These are phyloP conservation scores for Lycaena phlaeas DNA, from an alignment of 2,888 invertebrate genomes.

Conservation along the genomic window DNA sequence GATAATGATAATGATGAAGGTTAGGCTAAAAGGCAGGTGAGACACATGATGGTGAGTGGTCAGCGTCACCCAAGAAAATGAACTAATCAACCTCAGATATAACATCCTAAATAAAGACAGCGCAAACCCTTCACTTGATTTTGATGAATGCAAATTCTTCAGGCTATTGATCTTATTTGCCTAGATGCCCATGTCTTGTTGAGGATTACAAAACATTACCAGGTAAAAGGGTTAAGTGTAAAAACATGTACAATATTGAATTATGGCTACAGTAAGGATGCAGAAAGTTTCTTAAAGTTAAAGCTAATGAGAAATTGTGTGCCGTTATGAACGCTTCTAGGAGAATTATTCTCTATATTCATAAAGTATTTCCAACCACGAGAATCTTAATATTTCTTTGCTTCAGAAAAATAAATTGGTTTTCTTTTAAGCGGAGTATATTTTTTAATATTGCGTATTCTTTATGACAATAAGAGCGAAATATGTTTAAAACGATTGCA, in stretches of 20 bases:
- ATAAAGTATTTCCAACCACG: conserved; percentile 7
- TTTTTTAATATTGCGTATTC: conserved; percentile 6
- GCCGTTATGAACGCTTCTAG: conserved; percentile 20
- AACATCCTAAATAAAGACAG: no score
- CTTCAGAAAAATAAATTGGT: conserved; percentile 7
- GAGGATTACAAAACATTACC: no score
- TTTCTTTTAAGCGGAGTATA: conserved; percentile 4
- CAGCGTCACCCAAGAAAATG: no score
- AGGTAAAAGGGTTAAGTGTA: neutral
- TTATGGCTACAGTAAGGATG: conserved; percentile 1
- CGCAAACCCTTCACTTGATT: no score
- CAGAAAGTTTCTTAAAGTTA: conserved; percentile 31
- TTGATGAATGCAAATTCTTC: no score
- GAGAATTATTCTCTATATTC: conserved; percentile 10
- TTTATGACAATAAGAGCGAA: neutral
- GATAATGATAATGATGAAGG: no score
- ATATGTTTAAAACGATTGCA: neutral
- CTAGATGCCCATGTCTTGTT: no score
- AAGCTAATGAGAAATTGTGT: conserved; percentile 59
- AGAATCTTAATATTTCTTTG: conserved; percentile 8
- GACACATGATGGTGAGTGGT: no score
- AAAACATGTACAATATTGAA: neutral
- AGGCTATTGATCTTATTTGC: no score
- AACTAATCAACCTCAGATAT: no score
- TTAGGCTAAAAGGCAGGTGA: no score